Evolutionary conservation across 2,888 invertebrate genomes (phyloP).

Genomic region (Cephus nigrinus): DNA sequence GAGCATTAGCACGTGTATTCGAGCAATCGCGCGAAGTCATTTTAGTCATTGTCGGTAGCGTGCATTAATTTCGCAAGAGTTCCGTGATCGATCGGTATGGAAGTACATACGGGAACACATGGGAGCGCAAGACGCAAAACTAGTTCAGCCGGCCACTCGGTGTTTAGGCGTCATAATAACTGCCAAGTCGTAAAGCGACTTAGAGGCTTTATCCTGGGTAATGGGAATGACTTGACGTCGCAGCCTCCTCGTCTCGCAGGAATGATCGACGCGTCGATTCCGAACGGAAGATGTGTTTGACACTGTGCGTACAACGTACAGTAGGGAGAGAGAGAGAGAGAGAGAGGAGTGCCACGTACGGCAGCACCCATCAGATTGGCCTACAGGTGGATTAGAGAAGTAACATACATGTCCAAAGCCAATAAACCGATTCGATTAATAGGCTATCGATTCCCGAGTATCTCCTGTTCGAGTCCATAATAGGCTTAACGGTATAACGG

Average conservation of each 20-base stretch:
- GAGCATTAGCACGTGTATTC: too few relatives aligned
- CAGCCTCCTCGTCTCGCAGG: background rate
- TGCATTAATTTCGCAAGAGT: background rate
- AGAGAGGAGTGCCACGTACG: too few relatives aligned
- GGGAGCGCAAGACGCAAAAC: too few relatives aligned
- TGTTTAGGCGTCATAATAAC: too few relatives aligned
- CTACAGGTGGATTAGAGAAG: constrained; percentile 21
- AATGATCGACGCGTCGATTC: background rate
- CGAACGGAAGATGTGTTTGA: background rate
- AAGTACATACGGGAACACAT: background rate
- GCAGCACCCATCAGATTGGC: background rate
- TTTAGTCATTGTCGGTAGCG: too few relatives aligned
- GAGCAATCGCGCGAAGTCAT: too few relatives aligned
- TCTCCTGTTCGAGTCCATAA: constrained; percentile 5
- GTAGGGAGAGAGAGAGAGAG: background rate
- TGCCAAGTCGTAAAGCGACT: too few relatives aligned
- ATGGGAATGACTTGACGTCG: too few relatives aligned
- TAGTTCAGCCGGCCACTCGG: too few relatives aligned
- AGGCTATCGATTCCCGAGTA: constrained; percentile 18
- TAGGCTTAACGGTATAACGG: constrained; percentile 14
- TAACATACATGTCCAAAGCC: constrained; percentile 22
- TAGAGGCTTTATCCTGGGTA: too few relatives aligned
- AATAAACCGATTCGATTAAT: constrained; percentile 23
- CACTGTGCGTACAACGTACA: background rate
- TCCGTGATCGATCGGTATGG: background rate